A percentile compares a stretch with the other conserved stretches of the same genome.
Evolutionary conservation across 1,140 invertebrate genomes (phyloP).

Genomic region (Bombus superbus): DNA sequence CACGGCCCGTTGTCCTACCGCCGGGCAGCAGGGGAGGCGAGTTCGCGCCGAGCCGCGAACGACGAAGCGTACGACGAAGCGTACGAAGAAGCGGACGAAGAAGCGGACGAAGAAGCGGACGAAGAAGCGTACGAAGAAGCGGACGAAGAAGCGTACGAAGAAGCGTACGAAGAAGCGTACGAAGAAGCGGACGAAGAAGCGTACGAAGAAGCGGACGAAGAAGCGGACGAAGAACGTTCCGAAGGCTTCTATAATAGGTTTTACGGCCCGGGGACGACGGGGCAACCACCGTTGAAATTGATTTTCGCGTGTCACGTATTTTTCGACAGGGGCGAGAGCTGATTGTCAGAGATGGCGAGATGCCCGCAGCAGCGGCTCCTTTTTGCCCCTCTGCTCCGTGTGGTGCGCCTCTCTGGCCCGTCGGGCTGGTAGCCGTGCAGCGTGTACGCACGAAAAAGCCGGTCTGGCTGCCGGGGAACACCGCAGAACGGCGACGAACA

Average conservation of each 20-base stretch:
- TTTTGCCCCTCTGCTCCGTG: slow-evolving; percentile 41
- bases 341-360: slow-evolving; percentile 57
- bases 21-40: background rate
- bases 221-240: background rate
- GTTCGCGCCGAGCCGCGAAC: background rate
- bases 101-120: too few species aligned
- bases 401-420: background rate
- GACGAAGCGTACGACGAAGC: too few species aligned
- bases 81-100: too few species aligned
- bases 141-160: too few species aligned
- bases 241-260: slow-evolving; percentile 57
- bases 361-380: slow-evolving; percentile 55
- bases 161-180: too few species aligned
- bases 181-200: too few species aligned
- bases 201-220: background rate
- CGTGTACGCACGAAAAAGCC: slow-evolving; percentile 21
- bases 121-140: too few species aligned
- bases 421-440: background rate
- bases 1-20: background rate
- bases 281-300: slow-evolving; percentile 73
- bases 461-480: slow-evolving; percentile 11
- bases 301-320: slow-evolving; percentile 76
- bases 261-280: slow-evolving; percentile 46
- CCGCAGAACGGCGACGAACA: slow-evolving; percentile 13
- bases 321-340: slow-evolving; percentile 60